These are phyloP conservation scores for Gobiocypris rarus DNA, from an alignment of 2,113 vertebrate genomes.

Conservation along the genomic window DNA sequence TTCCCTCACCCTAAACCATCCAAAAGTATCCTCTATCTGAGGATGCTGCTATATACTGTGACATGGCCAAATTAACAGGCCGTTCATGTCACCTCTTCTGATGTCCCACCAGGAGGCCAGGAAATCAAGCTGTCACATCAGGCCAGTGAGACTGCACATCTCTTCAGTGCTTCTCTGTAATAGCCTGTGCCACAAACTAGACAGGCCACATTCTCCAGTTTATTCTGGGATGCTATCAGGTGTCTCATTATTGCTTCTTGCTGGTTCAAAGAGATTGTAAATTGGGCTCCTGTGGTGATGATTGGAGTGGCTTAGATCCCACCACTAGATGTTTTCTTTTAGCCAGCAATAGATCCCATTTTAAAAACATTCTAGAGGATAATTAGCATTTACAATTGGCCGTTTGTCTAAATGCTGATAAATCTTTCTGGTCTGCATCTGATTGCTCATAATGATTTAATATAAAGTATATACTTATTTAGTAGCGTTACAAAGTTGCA, in stretches of 20 bases:
- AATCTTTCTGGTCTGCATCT: constrained; percentile 7
- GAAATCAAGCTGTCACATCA: constrained; percentile 94
- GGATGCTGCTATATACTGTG: constrained; percentile 84
- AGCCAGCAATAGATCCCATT: not conserved
- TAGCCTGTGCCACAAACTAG: constrained; percentile 86
- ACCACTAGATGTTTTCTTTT: constrained; percentile 22
- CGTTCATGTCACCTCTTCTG: constrained; percentile 85
- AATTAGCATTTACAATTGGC: constrained; percentile 9
- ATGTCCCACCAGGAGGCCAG: constrained; percentile 85
- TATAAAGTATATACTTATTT: constrained; percentile 4
- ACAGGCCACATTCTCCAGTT: constrained; percentile 69
- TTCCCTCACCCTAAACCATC: constrained; percentile 80
- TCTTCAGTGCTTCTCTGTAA: constrained; percentile 84
- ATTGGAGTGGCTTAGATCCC: constrained; percentile 41
- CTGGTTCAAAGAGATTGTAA: constrained; percentile 59
- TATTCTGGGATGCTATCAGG: constrained; percentile 75
- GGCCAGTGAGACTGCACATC: constrained; percentile 80
- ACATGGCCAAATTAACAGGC: constrained; percentile 91
- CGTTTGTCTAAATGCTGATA: constrained; percentile 13
- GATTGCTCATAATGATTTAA: constrained; percentile 8
- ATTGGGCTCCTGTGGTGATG: constrained; percentile 48
- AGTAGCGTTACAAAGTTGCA: not conserved
- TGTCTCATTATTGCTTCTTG: constrained; percentile 80
- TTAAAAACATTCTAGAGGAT: not conserved
- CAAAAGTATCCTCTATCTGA: constrained; percentile 70